Percentiles rank a stretch among this genome's conserved stretches.
These are phyloP conservation scores for Lasioglossum leucozonium DNA, from an alignment of 2,888 invertebrate genomes.

Conservation along the genomic window DNA sequence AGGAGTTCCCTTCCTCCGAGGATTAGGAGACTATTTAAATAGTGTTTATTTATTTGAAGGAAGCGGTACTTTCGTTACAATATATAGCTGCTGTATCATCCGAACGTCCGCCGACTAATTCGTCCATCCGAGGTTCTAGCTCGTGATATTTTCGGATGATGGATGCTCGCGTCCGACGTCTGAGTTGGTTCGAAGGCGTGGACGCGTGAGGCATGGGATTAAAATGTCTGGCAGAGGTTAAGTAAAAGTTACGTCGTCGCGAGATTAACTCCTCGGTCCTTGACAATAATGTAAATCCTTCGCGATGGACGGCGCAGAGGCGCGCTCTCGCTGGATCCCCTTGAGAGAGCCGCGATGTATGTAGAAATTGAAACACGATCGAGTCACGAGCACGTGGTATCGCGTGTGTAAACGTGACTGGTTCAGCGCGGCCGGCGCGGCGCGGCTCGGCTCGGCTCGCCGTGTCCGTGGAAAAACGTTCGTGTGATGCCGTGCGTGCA, in stretches of 20 bases:
- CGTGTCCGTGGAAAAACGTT: constrained; percentile 32
- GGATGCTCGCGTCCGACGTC: not conserved
- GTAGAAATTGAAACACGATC: constrained; percentile 53
- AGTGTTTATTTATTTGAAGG: no score
- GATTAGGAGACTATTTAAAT: no score
- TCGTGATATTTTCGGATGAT: not conserved
- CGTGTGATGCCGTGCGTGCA: constrained; percentile 43
- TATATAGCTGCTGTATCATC: no score
- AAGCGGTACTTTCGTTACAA: no score
- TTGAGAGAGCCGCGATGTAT: constrained; percentile 20
- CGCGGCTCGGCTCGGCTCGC: not conserved
- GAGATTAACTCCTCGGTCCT: constrained; percentile 43
- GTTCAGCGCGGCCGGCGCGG: constrained; percentile 31
- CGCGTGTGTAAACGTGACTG: constrained; percentile 66
- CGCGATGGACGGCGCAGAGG: not conserved
- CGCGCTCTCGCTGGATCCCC: constrained; percentile 32
- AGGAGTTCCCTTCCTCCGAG: no score
- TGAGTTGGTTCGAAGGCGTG: not conserved
- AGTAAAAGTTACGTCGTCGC: constrained; percentile 15
- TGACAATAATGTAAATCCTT: constrained; percentile 41
- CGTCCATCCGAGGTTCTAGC: not conserved
- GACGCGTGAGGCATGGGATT: constrained; percentile 6
- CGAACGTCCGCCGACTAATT: not conserved
- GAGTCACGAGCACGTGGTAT: constrained; percentile 65
- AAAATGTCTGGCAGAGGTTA: not conserved